These are phyloP conservation scores for Lithosia quadra DNA, from an alignment of 2,888 invertebrate species.

Conservation along the genomic window DNA sequence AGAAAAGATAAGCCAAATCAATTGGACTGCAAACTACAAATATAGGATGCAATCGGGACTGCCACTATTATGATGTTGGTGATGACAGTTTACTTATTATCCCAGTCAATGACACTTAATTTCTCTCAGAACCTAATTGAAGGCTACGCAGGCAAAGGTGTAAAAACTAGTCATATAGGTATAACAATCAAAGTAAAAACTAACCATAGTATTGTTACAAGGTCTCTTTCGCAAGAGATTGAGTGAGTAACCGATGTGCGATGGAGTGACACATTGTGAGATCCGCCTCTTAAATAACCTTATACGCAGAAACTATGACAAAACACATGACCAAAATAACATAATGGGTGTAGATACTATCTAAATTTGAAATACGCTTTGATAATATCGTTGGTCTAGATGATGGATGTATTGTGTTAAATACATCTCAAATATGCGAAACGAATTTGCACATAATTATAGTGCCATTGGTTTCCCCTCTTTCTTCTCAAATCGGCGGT, in stretches of 20 bases:
- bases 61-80: no score
- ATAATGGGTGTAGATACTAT: neutral
- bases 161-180: constrained; percentile 15
- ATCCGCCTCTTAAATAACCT: constrained; percentile 71
- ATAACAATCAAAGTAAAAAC: constrained; percentile 10
- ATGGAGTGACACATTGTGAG: constrained; percentile 55
- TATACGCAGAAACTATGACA: constrained; percentile 67
- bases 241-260: constrained; percentile 56
- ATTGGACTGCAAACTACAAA: no score
- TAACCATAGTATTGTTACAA: constrained; percentile 36
- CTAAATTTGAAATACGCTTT: neutral
- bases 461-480: no score
- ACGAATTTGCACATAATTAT: no score
- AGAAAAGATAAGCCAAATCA: no score
- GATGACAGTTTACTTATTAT: no score
- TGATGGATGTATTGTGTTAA: neutral
- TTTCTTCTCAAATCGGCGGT: no score
- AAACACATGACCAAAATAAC: constrained; percentile 49
- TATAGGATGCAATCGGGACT: no score
- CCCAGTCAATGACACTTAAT: no score
- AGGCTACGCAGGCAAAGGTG: neutral
- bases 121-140: no score
- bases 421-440: neutral
- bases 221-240: constrained; percentile 64
- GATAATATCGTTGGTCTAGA: neutral